Percentiles rank a stretch among this genome's conserved stretches.
These are phyloP conservation scores for Euproctis similis DNA, from an alignment of 2,888 invertebrate species.

Conservation along the genomic window DNA sequence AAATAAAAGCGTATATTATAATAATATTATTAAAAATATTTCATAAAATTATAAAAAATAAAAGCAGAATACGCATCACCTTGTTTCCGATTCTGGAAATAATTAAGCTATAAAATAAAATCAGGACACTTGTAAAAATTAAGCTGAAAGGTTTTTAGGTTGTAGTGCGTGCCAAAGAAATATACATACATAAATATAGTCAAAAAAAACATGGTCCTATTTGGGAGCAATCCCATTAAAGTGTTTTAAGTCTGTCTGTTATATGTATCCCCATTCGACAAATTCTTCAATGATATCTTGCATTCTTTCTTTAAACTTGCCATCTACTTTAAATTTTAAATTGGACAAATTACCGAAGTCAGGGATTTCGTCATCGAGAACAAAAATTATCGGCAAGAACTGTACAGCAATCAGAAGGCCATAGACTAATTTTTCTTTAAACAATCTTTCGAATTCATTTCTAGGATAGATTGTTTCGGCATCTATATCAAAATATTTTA, in stretches of 20 bases:
- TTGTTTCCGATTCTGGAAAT: too few species aligned
- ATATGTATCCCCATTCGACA: slow-evolving; percentile 9
- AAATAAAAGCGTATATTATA: too few species aligned
- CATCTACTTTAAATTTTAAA: not conserved
- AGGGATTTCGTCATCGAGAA: slow-evolving; percentile 18
- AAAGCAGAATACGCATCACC: too few species aligned
- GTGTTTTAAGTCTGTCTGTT: not conserved
- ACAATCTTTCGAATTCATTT: slow-evolving; percentile 32
- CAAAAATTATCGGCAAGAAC: slow-evolving; percentile 28
- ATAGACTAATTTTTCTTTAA: slow-evolving; percentile 27
- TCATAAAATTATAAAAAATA: too few species aligned
- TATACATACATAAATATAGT: too few species aligned
- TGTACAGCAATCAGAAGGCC: slow-evolving; percentile 29
- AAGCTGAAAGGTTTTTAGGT: too few species aligned
- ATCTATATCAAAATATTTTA: slow-evolving; percentile 34
- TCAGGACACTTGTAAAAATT: too few species aligned
- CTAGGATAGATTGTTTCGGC: slow-evolving; percentile 29
- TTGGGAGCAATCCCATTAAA: too few species aligned
- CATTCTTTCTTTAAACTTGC: not conserved
- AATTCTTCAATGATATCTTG: slow-evolving; percentile 22
- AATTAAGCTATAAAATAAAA: too few species aligned
- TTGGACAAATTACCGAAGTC: not conserved
- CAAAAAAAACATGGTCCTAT: too few species aligned
- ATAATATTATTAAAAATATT: too few species aligned
- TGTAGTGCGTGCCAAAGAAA: too few species aligned